phyloP scores from a whole-genome alignment of 2,113 vertebrate genomes.

The Tautogolabrus adspersus region DNA sequence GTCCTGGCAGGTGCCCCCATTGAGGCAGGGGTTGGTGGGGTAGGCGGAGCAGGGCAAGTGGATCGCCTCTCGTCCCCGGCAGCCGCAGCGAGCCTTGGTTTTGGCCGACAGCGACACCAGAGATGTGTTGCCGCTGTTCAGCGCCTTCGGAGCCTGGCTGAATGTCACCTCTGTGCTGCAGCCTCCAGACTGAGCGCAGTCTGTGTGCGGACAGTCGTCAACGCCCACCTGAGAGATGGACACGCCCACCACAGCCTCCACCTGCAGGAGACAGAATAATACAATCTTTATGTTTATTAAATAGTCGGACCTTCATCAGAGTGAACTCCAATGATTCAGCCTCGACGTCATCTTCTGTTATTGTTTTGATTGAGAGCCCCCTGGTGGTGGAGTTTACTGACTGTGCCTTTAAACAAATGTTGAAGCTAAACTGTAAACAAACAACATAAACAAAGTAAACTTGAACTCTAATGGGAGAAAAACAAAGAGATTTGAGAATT shows the following conservation, averaged over 20 bases:
- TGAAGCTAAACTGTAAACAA: no score
- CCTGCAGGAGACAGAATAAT: slow-evolving; percentile 64
- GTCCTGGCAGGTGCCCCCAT: slow-evolving; percentile 88
- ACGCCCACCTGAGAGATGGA: slow-evolving; percentile 86
- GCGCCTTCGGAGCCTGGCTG: slow-evolving; percentile 78
- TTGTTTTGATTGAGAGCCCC: no score
- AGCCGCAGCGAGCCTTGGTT: slow-evolving; percentile 81
- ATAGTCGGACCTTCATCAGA: no score
- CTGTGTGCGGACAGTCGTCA: slow-evolving; percentile 84
- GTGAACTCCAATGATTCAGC: no score
- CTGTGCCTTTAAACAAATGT: no score
- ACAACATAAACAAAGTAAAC: no score
- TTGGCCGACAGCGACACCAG: slow-evolving; percentile 86
- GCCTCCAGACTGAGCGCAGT: slow-evolving; percentile 84
- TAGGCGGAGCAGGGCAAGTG: slow-evolving; percentile 87
- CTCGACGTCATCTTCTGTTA: no score
- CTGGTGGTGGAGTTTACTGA: no score
- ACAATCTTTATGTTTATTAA: no score
- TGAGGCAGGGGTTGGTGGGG: slow-evolving; percentile 85
- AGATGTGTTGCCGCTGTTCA: slow-evolving; percentile 79
- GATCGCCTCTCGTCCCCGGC: slow-evolving; percentile 81
- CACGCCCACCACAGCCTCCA: slow-evolving; percentile 86
- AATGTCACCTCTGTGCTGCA: slow-evolving; percentile 84
- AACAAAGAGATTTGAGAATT: no score
- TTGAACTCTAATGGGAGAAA: no score